These are phyloP conservation scores for Eueremaeus valkanovi DNA, from an alignment of 2,888 invertebrate species.

Conservation along the genomic window DNA sequence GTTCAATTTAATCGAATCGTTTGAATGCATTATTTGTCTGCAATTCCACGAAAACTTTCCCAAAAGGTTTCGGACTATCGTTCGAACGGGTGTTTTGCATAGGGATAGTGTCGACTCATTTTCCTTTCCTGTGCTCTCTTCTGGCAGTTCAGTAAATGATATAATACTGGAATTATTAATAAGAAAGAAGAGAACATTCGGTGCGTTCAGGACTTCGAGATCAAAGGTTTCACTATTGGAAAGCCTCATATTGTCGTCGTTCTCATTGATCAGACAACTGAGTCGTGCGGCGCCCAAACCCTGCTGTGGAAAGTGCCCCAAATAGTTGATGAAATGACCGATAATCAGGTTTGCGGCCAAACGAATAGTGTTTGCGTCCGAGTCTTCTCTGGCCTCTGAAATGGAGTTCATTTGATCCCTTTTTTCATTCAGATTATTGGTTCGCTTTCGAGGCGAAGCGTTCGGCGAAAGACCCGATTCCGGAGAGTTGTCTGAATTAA, in stretches of 20 bases:
- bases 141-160: constrained; percentile 83
- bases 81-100: constrained; percentile 60
- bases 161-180: constrained; percentile 72
- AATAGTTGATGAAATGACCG: constrained; percentile 81
- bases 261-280: constrained; percentile 83
- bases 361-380: constrained; percentile 48
- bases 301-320: constrained; percentile 86
- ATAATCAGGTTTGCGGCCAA: constrained; percentile 66
- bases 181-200: constrained; percentile 80
- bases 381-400: background rate
- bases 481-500: constrained; percentile 2
- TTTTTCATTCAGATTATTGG: background rate
- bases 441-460: background rate
- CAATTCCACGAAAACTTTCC: constrained; percentile 97
- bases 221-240: constrained; percentile 54
- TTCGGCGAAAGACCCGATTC: background rate
- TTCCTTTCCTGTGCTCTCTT: constrained; percentile 6
- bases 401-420: background rate
- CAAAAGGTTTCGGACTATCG: constrained; percentile 79
- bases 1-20: background rate
- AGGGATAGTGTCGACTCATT: background rate
- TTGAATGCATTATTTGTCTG: constrained; percentile 70
- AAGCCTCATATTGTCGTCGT: constrained; percentile 64
- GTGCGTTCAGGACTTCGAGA: constrained; percentile 73
- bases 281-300: constrained; percentile 81